Evolutionary conservation across 2,888 invertebrate genomes (phyloP).

Genomic region (Leptarthrus brevirostris): DNA sequence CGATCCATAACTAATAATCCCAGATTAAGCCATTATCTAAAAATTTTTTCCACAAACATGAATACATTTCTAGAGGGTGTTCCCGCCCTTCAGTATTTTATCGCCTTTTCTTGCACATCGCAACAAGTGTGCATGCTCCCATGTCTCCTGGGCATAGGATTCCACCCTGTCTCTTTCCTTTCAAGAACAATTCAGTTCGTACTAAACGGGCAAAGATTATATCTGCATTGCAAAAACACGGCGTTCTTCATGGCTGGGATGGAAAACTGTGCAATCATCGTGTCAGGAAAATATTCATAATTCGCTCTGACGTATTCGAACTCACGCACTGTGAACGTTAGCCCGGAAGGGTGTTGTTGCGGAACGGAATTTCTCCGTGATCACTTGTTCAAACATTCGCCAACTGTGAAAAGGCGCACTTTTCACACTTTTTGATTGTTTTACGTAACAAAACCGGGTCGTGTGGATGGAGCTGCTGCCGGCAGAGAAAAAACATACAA

Average conservation of each 20-base stretch:
- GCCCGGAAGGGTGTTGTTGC: not conserved
- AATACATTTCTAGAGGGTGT: not conserved
- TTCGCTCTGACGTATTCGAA: constrained; percentile 51
- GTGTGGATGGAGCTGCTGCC: constrained; percentile 9
- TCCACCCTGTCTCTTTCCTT: not conserved
- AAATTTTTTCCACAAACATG: constrained; percentile 24
- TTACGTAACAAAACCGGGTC: constrained; percentile 46
- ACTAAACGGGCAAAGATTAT: not conserved
- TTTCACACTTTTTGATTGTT: constrained; percentile 53
- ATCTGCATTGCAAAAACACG: constrained; percentile 27
- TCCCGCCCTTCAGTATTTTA: constrained; percentile 1
- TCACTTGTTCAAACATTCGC: constrained; percentile 38
- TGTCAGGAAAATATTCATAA: constrained; percentile 45
- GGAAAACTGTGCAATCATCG: constrained; percentile 19
- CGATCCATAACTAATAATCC: constrained; percentile 54
- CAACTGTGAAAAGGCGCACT: constrained; percentile 32
- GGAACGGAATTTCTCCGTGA: not conserved
- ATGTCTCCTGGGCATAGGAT: constrained; percentile 32
- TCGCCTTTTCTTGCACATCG: constrained; percentile 25
- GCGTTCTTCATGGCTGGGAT: not conserved
- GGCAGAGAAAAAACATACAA: constrained; percentile 20
- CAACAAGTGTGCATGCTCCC: constrained; percentile 54
- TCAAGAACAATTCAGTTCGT: constrained; percentile 12
- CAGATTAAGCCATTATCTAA: constrained; percentile 51
- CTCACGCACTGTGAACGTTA: constrained; percentile 44